Evolutionary conservation across 2,113 vertebrate genomes (phyloP).

Genomic region (Nycticryphes semicollaris): DNA sequence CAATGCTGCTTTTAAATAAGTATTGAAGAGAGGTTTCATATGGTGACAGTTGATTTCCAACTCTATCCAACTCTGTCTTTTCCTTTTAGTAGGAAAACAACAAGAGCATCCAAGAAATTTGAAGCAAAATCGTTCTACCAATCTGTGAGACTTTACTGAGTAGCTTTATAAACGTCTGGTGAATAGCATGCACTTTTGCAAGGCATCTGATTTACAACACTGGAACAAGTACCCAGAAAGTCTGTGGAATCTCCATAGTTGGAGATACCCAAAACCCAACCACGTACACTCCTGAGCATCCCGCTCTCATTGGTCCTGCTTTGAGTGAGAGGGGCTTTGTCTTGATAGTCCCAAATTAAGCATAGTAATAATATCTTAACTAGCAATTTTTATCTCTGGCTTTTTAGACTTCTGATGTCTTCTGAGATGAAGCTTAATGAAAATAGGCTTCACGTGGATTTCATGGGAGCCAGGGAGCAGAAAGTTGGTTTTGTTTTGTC

Average conservation of each 20-base stretch:
- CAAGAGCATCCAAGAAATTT: background rate
- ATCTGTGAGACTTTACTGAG: background rate
- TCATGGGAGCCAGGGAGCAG: slow-evolving; percentile 34
- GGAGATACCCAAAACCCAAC: background rate
- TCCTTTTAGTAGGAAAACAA: background rate
- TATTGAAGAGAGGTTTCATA: background rate
- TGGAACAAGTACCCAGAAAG: background rate
- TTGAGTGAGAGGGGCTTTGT: background rate
- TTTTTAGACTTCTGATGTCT: slow-evolving; percentile 72
- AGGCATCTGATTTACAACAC: background rate
- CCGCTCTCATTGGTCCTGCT: background rate
- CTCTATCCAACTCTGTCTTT: background rate
- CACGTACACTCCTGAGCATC: background rate
- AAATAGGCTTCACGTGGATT: slow-evolving; percentile 7
- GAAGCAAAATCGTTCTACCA: background rate
- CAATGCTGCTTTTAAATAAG: background rate
- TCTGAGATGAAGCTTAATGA: slow-evolving; percentile 72
- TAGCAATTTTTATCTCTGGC: background rate
- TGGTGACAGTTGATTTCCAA: background rate
- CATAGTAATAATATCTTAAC: background rate
- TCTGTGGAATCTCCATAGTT: background rate
- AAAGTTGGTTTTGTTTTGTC: slow-evolving; percentile 61
- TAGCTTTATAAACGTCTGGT: background rate
- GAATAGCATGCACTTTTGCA: background rate
- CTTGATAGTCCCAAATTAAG: background rate